Evolutionary conservation across 2,888 invertebrate species (phyloP), one percentile per base, ranked within the genome.

Genomic region (Drosophila sordidapex): DNA sequence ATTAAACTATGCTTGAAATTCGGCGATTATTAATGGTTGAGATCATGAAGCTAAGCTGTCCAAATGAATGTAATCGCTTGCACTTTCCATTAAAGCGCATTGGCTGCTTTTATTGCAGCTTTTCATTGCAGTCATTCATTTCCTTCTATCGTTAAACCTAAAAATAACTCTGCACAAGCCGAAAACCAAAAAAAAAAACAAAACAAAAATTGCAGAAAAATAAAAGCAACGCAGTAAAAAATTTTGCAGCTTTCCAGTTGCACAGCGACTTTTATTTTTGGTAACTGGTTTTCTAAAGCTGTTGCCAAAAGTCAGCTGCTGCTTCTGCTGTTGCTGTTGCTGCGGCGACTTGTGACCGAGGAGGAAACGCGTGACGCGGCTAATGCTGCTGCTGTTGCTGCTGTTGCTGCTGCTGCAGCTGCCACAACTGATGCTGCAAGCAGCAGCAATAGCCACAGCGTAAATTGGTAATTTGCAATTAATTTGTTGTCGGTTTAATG

Each of bases 81-180:
- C 40, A 70, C 70, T 70, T 75, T 68, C 60, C 66, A 63, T 27
- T 49, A 66, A 59, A 56, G 66, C 72, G 53, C 62, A 59, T 48
- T 70, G 36, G 29, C 51, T 58, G 62, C 70, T 60, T 87, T 80
- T 77, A 67, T 76, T 70, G 70, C 77, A 74, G 70, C 72, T 21
- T 46, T 46, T 46, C 25, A 75, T 69, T 73, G 76, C 70, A 21
- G 53, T 76, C 83, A 86, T 90, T 86, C 87, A 88, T 88, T 90
- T 88, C 90, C 90, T 90, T 90, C 87, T 88, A 79, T 79, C 87
- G 74, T 74, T 70, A 75, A 82, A 76, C 74, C 79, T 70, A 66
- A 76, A 83, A 87, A 66, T 78, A 75, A 64, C 70, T 74, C 40
- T 40, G 51, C 70, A 57, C 21, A 5, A 40, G 29, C 13, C 56